Evolutionary conservation across 2,113 vertebrate genomes (phyloP), one percentile per base, ranked within the genome.

Genomic region (Oophaga pumilio): DNA sequence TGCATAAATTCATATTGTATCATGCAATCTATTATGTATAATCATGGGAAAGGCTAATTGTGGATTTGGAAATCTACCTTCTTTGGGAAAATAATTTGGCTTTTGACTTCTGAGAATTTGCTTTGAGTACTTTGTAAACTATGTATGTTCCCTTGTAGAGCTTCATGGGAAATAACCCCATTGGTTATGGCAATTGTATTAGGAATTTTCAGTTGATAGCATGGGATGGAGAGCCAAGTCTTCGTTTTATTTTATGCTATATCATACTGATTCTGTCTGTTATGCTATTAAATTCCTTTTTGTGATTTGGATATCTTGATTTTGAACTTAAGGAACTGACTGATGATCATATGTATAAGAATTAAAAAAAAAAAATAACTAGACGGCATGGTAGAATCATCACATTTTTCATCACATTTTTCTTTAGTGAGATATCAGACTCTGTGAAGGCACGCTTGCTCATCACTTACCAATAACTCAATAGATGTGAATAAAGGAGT

Each of bases 141-240:
- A 73, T 73, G 69, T 49, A 24, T 49, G 69, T 73, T 18, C 69
- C 69, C 28, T 73, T 43, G 69, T 17, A 43, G 69, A 43, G 6
- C 33, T 20, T 73, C 69, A 49, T 43, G 69, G 69, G 69, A 11
- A 73, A 73, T 49, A 2, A 73, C 28, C 18, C 1, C 28, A 43
- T 73, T 73, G 69, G 15, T 73, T 49, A 73, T 43, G 33, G 33
- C 26, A 73, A 73, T 73, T 73, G 28, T 73, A 73, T 73, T 28
- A 28, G 13, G 66, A 14, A 13, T 69, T 26, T 33, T 43, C 12
- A 73, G 43, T 73, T 17, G 18, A 33, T 43, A 18, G 8, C 69
- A 43, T 7, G 43, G 17, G 15, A 73, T 73, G 26, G 28, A 17
- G 68, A 71, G 68, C 68, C 68, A 71, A 71, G 26, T 62, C 18